Evolutionary conservation across 2,113 vertebrate species (phyloP), one percentile per base, ranked within the genome.

Genomic region (Hydropotes inermis): DNA sequence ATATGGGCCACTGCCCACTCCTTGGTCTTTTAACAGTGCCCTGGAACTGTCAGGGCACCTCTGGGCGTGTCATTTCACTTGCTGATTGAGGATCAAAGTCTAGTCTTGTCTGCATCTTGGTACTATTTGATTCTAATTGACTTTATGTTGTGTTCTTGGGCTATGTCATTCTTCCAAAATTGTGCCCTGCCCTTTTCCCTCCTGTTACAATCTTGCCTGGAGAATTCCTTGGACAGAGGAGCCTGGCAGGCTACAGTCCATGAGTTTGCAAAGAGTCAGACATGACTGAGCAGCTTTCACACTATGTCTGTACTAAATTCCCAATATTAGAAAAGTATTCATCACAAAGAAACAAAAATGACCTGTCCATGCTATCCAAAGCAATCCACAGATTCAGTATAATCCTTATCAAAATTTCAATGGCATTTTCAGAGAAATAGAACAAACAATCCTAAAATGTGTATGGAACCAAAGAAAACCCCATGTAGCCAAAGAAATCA

Each of bases 281-380:
- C 19, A 6, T 1, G 5, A 39, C 5, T 23, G 67, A 70, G 19
- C 67, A 39, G n/a, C 67, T 70, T 23, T 39, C 67, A 39, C 5
- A 70, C 67, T 23, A 70, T 47, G 82, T 67, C 79, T 76, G 94
- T 4, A 60, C 45, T 83, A 95, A 88, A 98, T 97, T 97, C 97
- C 54, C 52, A 47, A 43, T 83, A 76, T 58, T 97, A 95, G 67
- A 47, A 74, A 98, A 98, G 47, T 47, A 89, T 28, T 47, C 61
- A 96, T 92, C 81, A 95, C 88, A 94, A 95, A 97, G 64, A 70
- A 30, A 89, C 96, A 79, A 84, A 76, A 92, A 11, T 28, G 83
- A 9, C 11, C n/a, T 7, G 15, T 45, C 39, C 30, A 28, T 95
- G 47, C 21, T 45, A 45, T 36, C n/a, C 6, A 25, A 78, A 61